Base-by-base conservation (phyloP, 2,113 vertebrate species). In the Leucoraja erinaceus region DNA sequence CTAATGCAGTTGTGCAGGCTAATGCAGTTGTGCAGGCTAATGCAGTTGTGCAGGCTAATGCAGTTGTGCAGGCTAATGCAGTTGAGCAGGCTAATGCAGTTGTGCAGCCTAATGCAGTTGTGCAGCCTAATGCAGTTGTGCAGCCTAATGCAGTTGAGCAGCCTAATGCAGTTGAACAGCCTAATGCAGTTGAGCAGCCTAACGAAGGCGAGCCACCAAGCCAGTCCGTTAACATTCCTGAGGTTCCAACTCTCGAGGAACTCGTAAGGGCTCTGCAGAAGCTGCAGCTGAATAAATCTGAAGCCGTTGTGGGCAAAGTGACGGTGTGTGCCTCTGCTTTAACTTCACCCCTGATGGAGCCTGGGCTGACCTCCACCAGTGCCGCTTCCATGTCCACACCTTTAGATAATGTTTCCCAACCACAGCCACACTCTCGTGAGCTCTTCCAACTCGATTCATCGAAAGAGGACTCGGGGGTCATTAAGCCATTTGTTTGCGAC, bases 401-500 rank as follows among this genome's bases (percentile, higher is more conserved):
- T 54, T 70, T 38, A 12, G 38, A 4, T 47, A 91, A 74, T 72
- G 90, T 25, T 91, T 88, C 83, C 59, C 83, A 88, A 63, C 31
- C 61, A n/a, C 83, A 88, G 59, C 28, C 83, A 14, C 83, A 18
- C 61, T 47, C 90, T 25, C 22, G 22, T 28, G 33, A 91, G 18
- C 33, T 47, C 38, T 47, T 70, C 90, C 90, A 91, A 91, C 47
- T 9, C 38, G 68, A 91, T 38, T 38, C 68, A 12, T 72, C 66
- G 22, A 91, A 91, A 70, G 90, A 91, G 66, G 90, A 72, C 68
- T 28, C 90, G 68, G 90, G 90, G 47, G 70, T 91, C 90, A 91
- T 91, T 72, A 99, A 98, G 94, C 98, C 99, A 4, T 99, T 98
- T 94, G 94, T 96, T 93, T 99, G 99, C 93, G 96, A 98, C 93